phyloP scores from a whole-genome alignment of 2,888 invertebrate species.

The Liodrosophila aerea region DNA sequence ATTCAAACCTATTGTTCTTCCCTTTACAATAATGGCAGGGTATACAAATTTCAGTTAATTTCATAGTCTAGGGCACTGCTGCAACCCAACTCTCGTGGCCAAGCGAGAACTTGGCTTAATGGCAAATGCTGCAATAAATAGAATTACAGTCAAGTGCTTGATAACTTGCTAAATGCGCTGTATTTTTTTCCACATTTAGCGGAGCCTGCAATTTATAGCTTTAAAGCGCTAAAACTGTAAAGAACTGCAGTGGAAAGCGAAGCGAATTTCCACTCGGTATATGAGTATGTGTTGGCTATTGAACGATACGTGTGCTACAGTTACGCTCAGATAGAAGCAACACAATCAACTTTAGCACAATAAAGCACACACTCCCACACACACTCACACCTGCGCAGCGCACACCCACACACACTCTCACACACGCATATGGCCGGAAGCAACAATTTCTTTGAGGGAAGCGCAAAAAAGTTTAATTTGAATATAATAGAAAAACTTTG shows the following conservation, averaged over 20 bases:
- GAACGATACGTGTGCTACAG: constrained; percentile 62
- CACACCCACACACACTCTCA: background rate
- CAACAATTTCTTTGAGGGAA: constrained; percentile 51
- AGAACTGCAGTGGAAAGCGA: constrained; percentile 24
- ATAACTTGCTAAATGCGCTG: constrained; percentile 66
- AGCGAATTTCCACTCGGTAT: constrained; percentile 20
- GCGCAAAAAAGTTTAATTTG: constrained; percentile 69
- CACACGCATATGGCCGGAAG: constrained; percentile 32
- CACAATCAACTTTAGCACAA: constrained; percentile 33
- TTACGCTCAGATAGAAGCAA: constrained; percentile 28
- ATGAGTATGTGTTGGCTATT: constrained; percentile 32
- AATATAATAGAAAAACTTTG: constrained; percentile 77
- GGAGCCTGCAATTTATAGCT: constrained; percentile 56
- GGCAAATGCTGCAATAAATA: constrained; percentile 71
- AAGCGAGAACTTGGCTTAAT: constrained; percentile 44
- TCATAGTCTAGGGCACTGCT: background rate
- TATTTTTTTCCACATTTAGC: constrained; percentile 20
- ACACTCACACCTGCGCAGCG: background rate
- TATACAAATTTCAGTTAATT: background rate
- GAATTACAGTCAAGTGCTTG: constrained; percentile 73
- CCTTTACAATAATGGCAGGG: no score
- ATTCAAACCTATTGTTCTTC: no score
- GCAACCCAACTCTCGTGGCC: constrained; percentile 23
- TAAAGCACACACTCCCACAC: constrained; percentile 21
- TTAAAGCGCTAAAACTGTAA: constrained; percentile 33